phyloP scores from a whole-genome alignment of 2,797 vertebrate genomes.

The Micrastur ruficollis region DNA sequence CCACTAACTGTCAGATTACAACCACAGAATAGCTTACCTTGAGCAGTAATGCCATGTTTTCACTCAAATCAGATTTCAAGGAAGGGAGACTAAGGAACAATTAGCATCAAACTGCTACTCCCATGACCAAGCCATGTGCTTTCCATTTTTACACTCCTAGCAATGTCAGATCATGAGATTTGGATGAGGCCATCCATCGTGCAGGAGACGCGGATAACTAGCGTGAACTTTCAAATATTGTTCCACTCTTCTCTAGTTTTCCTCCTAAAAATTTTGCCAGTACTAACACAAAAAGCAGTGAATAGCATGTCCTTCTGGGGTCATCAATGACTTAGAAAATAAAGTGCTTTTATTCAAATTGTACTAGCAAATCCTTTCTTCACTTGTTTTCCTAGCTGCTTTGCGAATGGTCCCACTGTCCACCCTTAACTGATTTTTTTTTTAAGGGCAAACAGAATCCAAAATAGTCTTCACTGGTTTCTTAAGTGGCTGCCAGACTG shows the following conservation, averaged over 20 bases:
- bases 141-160: slow-evolving; percentile 41
- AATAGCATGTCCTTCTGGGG: not conserved
- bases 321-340: not conserved
- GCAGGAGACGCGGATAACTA: not conserved
- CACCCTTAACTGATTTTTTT: not conserved
- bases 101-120: slow-evolving; percentile 62
- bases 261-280: not conserved
- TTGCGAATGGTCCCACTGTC: not conserved
- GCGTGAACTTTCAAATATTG: slow-evolving; percentile 4
- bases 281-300: not conserved
- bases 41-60: slow-evolving; percentile 47
- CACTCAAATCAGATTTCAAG: slow-evolving; percentile 41
- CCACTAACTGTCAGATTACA: slow-evolving; percentile 40
- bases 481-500: not conserved
- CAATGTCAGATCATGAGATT: not conserved
- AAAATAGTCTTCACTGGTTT: slow-evolving; percentile 5
- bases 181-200: slow-evolving; percentile 13
- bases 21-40: slow-evolving; percentile 31
- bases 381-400: not conserved
- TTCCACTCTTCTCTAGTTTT: not conserved
- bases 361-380: not conserved
- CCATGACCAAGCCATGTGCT: slow-evolving; percentile 58
- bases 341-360: slow-evolving; percentile 4
- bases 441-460: not conserved
- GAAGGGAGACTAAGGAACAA: slow-evolving; percentile 36